Percentiles rank a stretch among this genome's conserved stretches.
These are phyloP conservation scores for Apamea anceps DNA, from an alignment of 2,888 invertebrate genomes.

Conservation along the genomic window DNA sequence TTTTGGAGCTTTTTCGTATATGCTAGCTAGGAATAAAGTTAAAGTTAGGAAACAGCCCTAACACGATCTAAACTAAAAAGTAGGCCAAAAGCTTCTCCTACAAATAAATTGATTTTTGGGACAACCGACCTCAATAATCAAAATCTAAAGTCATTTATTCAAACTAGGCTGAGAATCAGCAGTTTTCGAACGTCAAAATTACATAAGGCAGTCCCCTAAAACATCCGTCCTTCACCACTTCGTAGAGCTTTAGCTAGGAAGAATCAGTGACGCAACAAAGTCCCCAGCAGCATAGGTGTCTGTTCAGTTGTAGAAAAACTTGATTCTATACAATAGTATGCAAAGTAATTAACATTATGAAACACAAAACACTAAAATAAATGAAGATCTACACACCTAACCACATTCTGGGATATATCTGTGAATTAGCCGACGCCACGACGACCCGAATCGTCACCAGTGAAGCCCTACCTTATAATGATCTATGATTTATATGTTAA, in stretches of 20 bases:
- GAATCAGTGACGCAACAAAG: no score
- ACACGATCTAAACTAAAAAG: neutral
- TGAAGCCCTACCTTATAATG: slow-evolving; percentile 54
- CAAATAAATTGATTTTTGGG: neutral
- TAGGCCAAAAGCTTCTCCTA: no score
- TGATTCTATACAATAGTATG: no score
- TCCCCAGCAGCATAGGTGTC: no score
- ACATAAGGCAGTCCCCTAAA: no score
- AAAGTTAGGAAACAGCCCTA: no score
- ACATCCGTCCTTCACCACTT: no score
- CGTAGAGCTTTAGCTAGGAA: no score
- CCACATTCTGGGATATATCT: neutral
- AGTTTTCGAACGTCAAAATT: no score
- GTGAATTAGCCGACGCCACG: neutral
- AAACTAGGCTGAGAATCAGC: no score
- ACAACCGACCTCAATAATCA: neutral
- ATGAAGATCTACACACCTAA: neutral
- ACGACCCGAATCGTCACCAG: slow-evolving; percentile 13
- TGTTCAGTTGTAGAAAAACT: no score
- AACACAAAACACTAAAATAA: neutral
- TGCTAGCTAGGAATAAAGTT: neutral
- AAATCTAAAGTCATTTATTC: neutral
- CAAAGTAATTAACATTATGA: neutral
- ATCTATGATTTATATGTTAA: slow-evolving; percentile 71
- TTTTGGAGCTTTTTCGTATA: neutral